Percentiles rank a stretch among this genome's conserved stretches.
These are phyloP conservation scores for Apantesis nais DNA, from an alignment of 2,888 invertebrate genomes.

Conservation along the genomic window DNA sequence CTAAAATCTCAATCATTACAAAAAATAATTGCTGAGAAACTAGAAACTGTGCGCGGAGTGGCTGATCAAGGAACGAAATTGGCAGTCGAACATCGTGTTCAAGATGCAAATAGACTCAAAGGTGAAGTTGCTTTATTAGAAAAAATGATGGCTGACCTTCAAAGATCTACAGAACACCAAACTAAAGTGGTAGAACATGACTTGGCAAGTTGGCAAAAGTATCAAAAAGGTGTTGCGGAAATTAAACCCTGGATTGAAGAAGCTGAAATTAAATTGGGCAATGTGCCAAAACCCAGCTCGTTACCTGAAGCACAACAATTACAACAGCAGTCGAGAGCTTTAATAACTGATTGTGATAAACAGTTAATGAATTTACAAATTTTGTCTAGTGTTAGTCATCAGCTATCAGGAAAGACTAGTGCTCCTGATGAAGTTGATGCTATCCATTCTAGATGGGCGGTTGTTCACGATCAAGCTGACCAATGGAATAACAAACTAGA, in stretches of 20 bases:
- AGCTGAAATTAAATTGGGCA: constrained; percentile 92
- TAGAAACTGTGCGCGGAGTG: constrained; percentile 89
- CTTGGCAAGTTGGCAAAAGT: constrained; percentile 93
- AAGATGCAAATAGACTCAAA: constrained; percentile 90
- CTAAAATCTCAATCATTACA: constrained; percentile 91
- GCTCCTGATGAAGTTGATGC: constrained; percentile 94
- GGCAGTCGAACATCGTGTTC: constrained; percentile 88
- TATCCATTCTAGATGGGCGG: constrained; percentile 93
- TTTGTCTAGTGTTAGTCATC: constrained; percentile 90
- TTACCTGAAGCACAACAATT: constrained; percentile 93
- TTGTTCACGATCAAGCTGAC: constrained; percentile 91
- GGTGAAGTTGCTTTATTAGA: constrained; percentile 91
- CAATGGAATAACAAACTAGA: constrained; percentile 93
- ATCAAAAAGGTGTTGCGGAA: constrained; percentile 91
- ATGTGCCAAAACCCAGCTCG: constrained; percentile 90
- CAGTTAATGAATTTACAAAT: constrained; percentile 91
- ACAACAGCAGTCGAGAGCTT: constrained; percentile 89
- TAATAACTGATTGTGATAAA: constrained; percentile 92
- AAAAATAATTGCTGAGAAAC: constrained; percentile 90
- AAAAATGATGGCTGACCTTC: constrained; percentile 90
- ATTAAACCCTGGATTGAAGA: constrained; percentile 96
- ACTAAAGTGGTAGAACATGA: constrained; percentile 91
- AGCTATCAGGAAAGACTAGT: constrained; percentile 90
- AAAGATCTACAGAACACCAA: constrained; percentile 91
- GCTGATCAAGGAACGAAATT: constrained; percentile 92